Conservation (phyloP, 2,888 invertebrate species). For the Chesias legatella region DNA sequence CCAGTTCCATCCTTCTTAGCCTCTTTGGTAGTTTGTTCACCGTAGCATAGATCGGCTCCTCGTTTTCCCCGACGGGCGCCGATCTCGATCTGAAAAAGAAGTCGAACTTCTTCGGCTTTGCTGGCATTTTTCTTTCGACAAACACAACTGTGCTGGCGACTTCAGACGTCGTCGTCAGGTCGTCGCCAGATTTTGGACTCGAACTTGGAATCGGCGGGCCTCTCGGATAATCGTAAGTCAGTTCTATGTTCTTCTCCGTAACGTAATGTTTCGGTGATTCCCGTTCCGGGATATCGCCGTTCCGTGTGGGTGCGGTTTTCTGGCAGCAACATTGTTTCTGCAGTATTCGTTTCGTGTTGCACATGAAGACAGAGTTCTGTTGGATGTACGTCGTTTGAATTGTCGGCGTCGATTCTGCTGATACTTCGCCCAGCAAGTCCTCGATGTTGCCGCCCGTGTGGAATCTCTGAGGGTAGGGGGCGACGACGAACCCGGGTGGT, state of each 20-base stretch:
- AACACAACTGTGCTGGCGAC: conserved; percentile 77
- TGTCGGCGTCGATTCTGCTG: conserved; percentile 65
- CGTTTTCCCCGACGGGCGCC: conserved; percentile 73
- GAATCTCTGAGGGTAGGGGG: conserved; percentile 66
- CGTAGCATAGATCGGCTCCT: conserved; percentile 76
- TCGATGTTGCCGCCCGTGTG: conserved; percentile 84
- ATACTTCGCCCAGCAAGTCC: conserved; percentile 83
- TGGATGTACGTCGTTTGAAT: conserved; percentile 72
- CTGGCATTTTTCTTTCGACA: conserved; percentile 71
- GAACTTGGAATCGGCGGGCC: conserved; percentile 58
- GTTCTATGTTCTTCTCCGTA: conserved; percentile 75
- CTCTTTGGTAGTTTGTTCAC: conserved; percentile 77
- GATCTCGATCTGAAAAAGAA: conserved; percentile 75
- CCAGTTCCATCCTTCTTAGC: conserved; percentile 67
- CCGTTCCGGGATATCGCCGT: conserved; percentile 28
- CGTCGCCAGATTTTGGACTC: conserved; percentile 58
- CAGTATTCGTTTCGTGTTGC: conserved; percentile 66
- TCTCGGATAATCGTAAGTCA: conserved; percentile 75
- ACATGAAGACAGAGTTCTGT: conserved; percentile 75
- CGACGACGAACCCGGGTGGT: conserved; percentile 67
- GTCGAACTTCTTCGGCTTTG: conserved; percentile 69
- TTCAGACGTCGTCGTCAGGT: conserved; percentile 72
- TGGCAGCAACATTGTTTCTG: conserved; percentile 70
- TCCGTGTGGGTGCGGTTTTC: conserved; percentile 43
- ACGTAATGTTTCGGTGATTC: conserved; percentile 63